These are phyloP conservation scores for Phaenicophaeus curvirostris DNA, from an alignment of 2,797 vertebrate species.

Conservation along the genomic window DNA sequence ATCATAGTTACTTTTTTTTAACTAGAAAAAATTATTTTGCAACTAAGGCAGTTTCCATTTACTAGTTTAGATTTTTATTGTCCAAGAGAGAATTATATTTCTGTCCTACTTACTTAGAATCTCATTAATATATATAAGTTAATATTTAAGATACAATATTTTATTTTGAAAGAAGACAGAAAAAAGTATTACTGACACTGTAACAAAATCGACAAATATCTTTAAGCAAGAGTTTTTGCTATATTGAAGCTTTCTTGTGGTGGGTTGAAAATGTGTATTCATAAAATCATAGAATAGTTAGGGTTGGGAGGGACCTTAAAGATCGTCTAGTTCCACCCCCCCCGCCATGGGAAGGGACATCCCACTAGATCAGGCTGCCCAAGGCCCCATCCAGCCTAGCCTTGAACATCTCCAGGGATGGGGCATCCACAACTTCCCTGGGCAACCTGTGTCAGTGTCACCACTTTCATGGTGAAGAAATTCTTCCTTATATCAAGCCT, in stretches of 20 bases:
- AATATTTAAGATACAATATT: neutral
- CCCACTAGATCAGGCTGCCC: no score
- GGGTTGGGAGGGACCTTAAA: no score
- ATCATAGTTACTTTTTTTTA: neutral
- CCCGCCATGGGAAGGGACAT: no score
- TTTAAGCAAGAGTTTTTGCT: neutral
- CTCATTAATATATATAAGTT: neutral
- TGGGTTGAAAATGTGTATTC: neutral
- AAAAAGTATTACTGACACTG: neutral
- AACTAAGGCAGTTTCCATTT: neutral
- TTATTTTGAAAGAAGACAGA: neutral
- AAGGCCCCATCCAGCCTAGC: no score
- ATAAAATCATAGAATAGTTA: no score
- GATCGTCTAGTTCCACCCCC: no score
- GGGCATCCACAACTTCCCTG: no score
- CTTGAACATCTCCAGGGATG: no score
- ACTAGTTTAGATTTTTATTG: neutral
- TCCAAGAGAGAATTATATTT: constrained; percentile 25
- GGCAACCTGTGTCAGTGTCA: no score
- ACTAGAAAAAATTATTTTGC: neutral
- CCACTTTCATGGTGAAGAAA: no score
- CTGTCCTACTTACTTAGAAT: constrained; percentile 12
- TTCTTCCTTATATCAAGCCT: no score
- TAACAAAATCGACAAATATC: constrained; percentile 4
- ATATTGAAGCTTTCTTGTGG: neutral